Base-by-base conservation (phyloP, 1,140 invertebrate genomes). In the Drosophila santomea region DNA sequence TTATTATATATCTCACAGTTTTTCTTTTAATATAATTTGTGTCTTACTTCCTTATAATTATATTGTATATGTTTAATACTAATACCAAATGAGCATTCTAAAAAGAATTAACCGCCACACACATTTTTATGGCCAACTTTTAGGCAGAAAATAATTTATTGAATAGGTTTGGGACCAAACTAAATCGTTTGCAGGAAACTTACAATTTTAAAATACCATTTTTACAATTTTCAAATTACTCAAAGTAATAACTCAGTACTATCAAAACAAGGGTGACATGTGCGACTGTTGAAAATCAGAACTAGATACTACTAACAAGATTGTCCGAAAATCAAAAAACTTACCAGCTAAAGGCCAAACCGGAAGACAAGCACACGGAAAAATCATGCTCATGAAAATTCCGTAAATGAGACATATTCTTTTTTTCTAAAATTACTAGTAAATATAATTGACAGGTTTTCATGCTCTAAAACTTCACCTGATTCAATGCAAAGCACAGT, bases 291-390 rank as follows among this genome's bases (percentile, higher is more conserved):
- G 7, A 2, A 39, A 36, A 5, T 1, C 11, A 0, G 10, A 25
- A 17, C 4, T n/a, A 11, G 5, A 3, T 35, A 12, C 4, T 2
- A 3, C 4, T 7, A 32, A 11, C 10, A 7, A 38, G n/a, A 14
- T 11, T 14, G 2, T 8, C 2, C 14, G 14, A 8, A 4, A n/a
- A 10, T 28, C 4, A 1, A 15, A 20, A 11, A 3, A 38, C 45
- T 15, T 23, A 66, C 64, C 32, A 12, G 64, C 64, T 7, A 68
- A 23, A 5, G 64, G 64, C 64, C 64, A 68, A 28, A n/a, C 28
- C 1, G 64, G 64, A 23, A 68, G 64, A n/a, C 45, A 52, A n/a
- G 32, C 47, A 14, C 23, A 44, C 7, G 60, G 11, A 68, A 68
- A 68, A 12, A 38, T 5, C 20, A 52, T 2, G 38, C 60, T 43